A percentile compares a stretch with the other conserved stretches of the same genome.
phyloP scores from a whole-genome alignment of 2,888 invertebrate species.

The Eurois occulta region DNA sequence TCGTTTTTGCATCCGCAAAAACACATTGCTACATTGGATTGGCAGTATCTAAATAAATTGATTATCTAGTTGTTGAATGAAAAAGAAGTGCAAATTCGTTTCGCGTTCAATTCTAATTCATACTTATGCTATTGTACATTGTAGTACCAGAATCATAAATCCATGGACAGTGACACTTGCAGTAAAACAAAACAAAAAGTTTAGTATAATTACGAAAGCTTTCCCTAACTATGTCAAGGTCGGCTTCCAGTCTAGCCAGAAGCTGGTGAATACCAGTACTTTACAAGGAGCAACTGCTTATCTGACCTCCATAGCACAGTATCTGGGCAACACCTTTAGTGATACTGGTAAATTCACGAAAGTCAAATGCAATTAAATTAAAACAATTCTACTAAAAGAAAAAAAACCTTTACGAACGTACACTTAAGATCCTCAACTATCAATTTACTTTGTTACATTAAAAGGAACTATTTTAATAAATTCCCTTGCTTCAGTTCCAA shows the following conservation, averaged over 20 bases:
- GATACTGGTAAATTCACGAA: neutral
- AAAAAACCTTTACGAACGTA: neutral
- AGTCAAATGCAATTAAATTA: neutral
- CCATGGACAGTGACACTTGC: too few relatives aligned
- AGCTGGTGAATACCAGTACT: neutral
- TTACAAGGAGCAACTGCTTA: neutral
- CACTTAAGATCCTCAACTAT: conserved; percentile 31
- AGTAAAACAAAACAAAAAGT: too few relatives aligned
- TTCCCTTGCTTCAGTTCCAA: conserved; percentile 42
- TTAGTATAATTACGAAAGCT: too few relatives aligned
- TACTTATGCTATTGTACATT: neutral
- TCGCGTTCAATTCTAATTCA: neutral
- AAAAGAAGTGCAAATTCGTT: neutral
- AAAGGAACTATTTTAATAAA: conserved; percentile 59
- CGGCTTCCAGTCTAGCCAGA: neutral
- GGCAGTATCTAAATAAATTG: conserved; percentile 1
- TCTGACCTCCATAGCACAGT: neutral
- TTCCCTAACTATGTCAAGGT: too few relatives aligned
- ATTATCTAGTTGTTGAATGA: neutral
- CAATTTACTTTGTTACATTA: conserved; percentile 48
- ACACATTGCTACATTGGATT: conserved; percentile 25
- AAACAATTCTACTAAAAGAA: neutral
- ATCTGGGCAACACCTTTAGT: neutral
- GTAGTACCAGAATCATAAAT: neutral
- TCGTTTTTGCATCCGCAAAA: conserved; percentile 26